Evolutionary conservation across 2,113 vertebrate species (phyloP).

Genomic region (Aramus guarauna): DNA sequence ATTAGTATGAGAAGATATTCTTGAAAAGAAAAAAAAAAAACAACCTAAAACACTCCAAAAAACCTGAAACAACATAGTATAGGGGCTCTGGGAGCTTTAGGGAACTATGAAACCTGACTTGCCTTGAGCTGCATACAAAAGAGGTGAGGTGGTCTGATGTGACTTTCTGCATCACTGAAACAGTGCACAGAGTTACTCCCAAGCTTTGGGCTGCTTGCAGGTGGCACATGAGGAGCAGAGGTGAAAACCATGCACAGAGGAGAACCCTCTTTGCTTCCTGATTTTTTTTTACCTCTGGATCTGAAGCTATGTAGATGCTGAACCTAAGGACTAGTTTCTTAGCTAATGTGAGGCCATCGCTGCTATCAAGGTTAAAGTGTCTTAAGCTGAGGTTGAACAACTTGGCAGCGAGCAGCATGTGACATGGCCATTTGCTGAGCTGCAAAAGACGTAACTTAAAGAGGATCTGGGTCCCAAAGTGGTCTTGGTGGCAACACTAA

Average conservation of each 20-base stretch:
- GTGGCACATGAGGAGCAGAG: not conserved
- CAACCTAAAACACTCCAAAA: not conserved
- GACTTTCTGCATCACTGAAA: not conserved
- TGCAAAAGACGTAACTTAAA: not conserved
- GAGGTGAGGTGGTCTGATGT: not conserved
- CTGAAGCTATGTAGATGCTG: not conserved
- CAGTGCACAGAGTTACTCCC: not conserved
- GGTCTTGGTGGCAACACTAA: not conserved
- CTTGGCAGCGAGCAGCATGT: not conserved
- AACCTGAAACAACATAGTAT: not conserved
- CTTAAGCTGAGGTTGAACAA: not conserved
- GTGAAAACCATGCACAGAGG: not conserved
- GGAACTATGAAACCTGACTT: not conserved
- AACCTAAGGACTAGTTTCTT: not conserved
- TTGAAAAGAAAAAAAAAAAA: not conserved
- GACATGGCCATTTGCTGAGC: not conserved
- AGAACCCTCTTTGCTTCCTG: not conserved
- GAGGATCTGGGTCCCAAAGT: not conserved
- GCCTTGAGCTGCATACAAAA: not conserved
- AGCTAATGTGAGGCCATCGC: accelerated
- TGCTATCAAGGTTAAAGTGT: not conserved
- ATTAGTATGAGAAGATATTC: not conserved
- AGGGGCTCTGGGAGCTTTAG: not conserved
- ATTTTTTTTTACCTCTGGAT: not conserved
- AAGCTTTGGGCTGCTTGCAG: not conserved